Evolutionary conservation across 2,113 vertebrate genomes (phyloP).

Genomic region (Cettia cetti): DNA sequence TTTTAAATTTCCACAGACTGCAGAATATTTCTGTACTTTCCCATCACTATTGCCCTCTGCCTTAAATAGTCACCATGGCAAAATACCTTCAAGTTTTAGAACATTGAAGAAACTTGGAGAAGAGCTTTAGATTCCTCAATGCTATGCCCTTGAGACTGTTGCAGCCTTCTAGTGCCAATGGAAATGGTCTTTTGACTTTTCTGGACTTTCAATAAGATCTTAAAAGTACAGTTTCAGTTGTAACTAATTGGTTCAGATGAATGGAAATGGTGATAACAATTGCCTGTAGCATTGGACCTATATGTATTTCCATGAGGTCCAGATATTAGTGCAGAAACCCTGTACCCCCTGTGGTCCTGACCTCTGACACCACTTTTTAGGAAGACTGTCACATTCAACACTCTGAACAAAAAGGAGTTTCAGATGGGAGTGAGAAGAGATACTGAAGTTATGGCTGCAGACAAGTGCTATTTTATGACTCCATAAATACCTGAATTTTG

Average conservation of each 20-base stretch:
- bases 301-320: neutral
- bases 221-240: neutral
- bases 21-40: neutral
- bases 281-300: neutral
- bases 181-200: neutral
- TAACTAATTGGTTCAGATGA: neutral
- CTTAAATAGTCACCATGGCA: neutral
- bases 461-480: neutral
- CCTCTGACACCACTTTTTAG: neutral
- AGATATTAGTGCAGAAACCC: neutral
- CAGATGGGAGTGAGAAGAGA: neutral
- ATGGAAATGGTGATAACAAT: neutral
- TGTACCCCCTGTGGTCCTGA: neutral
- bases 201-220: neutral
- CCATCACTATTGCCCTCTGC: neutral
- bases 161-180: neutral
- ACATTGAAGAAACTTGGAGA: neutral
- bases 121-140: neutral
- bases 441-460: neutral
- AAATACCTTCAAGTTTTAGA: neutral
- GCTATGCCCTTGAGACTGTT: neutral
- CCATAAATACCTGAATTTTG: neutral
- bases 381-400: neutral
- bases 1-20: neutral
- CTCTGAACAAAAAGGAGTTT: neutral